A percentile compares a stretch with the other conserved stretches of the same genome.
Conservation (phyloP, 1,140 invertebrate genomes). For the Sesamia nonagrioides region DNA sequence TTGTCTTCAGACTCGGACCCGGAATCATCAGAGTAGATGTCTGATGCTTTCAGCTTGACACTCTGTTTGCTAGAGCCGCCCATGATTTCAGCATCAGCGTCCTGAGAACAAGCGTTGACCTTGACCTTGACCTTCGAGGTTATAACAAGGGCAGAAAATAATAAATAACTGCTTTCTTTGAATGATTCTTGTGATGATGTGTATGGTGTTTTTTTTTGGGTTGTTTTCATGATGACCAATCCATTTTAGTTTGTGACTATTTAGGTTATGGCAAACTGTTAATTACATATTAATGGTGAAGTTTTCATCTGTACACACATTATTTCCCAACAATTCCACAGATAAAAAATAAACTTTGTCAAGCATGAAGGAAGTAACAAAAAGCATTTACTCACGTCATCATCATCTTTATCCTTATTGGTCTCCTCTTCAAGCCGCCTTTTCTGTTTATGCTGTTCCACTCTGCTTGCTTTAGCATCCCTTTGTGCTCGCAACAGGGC, state of each 20-base stretch:
- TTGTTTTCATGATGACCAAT: too few relatives aligned
- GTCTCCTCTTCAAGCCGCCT: slow-evolving; percentile 65
- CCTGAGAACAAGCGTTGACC: slow-evolving; percentile 63
- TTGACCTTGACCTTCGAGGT: slow-evolving; percentile 8
- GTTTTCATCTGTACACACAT: too few relatives aligned
- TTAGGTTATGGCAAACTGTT: too few relatives aligned
- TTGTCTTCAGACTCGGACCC: slow-evolving; percentile 93
- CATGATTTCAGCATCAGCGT: slow-evolving; percentile 88
- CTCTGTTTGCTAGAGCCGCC: slow-evolving; percentile 84
- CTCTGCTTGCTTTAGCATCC: slow-evolving; percentile 90
- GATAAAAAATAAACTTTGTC: too few relatives aligned
- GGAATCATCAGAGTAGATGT: slow-evolving; percentile 98
- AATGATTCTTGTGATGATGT: not conserved
- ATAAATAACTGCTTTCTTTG: not conserved
- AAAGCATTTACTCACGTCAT: slow-evolving; percentile 66
- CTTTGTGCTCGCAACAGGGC: slow-evolving; percentile 95
- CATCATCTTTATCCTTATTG: slow-evolving; percentile 66
- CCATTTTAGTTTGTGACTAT: too few relatives aligned
- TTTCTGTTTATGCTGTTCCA: slow-evolving; percentile 75
- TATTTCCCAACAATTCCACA: too few relatives aligned
- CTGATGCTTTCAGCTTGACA: slow-evolving; percentile 95
- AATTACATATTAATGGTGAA: too few relatives aligned
- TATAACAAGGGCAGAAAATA: not conserved
- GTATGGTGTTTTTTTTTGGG: too few relatives aligned
- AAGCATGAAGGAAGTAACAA: not conserved